A percentile compares a stretch with the other conserved stretches of the same genome.
Conservation (phyloP, 2,113 vertebrate species). For the Mastomys coucha region DNA sequence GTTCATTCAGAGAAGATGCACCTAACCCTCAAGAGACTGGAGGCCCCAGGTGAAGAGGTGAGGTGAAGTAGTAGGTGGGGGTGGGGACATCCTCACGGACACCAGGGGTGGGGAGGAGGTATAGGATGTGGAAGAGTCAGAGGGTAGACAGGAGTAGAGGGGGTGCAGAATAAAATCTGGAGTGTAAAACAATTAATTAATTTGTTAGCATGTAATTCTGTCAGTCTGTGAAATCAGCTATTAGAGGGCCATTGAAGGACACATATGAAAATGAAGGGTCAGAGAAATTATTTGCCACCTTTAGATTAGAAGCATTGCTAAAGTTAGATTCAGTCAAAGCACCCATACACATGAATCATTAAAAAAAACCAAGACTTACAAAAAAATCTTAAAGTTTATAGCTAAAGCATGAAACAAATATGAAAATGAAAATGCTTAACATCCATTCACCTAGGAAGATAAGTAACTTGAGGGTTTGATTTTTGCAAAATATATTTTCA, state of each 20-base stretch:
- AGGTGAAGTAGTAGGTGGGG: too few relatives aligned
- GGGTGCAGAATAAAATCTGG: too few relatives aligned
- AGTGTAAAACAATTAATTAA: too few relatives aligned
- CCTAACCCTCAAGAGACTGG: too few relatives aligned
- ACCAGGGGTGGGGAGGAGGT: too few relatives aligned
- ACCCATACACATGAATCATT: neutral
- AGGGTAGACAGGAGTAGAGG: too few relatives aligned
- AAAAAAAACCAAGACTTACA: neutral
- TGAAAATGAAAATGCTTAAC: neutral
- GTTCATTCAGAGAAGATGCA: too few relatives aligned
- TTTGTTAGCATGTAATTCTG: neutral
- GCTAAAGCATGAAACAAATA: neutral
- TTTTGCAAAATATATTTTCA: neutral
- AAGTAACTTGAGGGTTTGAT: neutral
- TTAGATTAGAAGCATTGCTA: slow-evolving; percentile 4
- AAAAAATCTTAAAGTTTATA: neutral
- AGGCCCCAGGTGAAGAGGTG: too few relatives aligned
- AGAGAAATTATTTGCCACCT: neutral
- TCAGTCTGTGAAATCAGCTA: neutral
- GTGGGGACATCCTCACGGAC: too few relatives aligned
- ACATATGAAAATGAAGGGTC: neutral
- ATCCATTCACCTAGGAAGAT: neutral
- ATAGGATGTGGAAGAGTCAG: too few relatives aligned
- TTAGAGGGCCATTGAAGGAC: neutral
- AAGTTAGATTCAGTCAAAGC: neutral